Conservation (phyloP, 2,113 vertebrate species). For the Hipposideros armiger region DNA sequence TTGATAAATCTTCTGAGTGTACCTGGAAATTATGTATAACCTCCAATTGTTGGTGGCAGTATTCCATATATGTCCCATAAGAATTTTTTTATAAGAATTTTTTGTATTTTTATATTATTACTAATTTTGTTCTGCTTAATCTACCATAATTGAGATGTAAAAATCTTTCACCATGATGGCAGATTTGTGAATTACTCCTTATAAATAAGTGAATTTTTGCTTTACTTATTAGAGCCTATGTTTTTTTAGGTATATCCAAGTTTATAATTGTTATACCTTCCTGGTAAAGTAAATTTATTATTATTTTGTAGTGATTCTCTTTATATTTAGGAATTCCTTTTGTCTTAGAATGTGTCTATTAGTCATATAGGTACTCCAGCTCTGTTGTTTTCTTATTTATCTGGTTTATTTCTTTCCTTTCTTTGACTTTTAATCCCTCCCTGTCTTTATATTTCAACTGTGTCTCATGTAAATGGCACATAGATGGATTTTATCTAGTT, state of each 20-base stretch:
- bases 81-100: no score
- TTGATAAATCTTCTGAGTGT: neutral
- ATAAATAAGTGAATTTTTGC: neutral
- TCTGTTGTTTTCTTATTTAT: neutral
- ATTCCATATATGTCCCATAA: neutral
- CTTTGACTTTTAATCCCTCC: neutral
- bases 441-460: neutral
- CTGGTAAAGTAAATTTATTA: neutral
- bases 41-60: neutral
- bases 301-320: neutral
- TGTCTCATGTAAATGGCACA: neutral
- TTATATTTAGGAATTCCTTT: neutral
- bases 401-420: neutral
- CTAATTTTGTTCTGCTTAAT: neutral
- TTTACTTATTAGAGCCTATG: neutral
- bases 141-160: neutral
- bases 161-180: neutral
- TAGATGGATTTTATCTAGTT: neutral
- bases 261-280: neutral
- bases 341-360: neutral
- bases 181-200: slow-evolving; percentile 29
- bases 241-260: neutral
- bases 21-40: neutral
- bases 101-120: neutral
- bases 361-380: neutral